A percentile compares a stretch with the other conserved stretches of the same genome.
phyloP scores from a whole-genome alignment of 23 tunicate species.

The Trididemnum miniatum region DNA sequence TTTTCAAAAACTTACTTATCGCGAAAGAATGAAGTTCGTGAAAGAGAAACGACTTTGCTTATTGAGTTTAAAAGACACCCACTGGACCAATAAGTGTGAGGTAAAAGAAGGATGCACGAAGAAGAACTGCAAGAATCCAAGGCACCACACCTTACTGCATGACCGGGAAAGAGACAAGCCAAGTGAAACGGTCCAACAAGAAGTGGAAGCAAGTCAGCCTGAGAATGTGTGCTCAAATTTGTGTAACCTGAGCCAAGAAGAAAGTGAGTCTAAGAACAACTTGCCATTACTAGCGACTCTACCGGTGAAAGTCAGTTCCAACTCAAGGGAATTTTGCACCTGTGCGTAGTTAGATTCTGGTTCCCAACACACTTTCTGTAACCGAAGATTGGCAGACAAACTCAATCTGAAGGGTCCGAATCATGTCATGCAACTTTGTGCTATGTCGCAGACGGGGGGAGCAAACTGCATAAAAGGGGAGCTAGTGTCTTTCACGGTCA shows the following conservation, averaged over 20 bases:
- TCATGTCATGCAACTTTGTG: neutral
- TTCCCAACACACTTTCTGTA: constrained; percentile 6
- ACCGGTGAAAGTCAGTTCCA: neutral
- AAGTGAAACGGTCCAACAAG: neutral
- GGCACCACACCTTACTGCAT: constrained; percentile 17
- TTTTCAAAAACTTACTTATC: neutral
- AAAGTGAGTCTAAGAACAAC: neutral
- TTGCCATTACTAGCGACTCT: neutral
- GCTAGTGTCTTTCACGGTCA: neutral
- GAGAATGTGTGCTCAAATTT: neutral
- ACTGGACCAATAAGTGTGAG: neutral
- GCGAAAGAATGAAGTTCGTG: neutral
- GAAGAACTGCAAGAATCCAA: neutral
- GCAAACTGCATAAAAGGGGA: neutral
- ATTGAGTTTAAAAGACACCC: neutral
- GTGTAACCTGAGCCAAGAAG: neutral
- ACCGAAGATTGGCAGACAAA: neutral
- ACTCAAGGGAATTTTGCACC: neutral
- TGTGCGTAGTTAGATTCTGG: constrained; percentile 21
- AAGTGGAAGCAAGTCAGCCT: neutral
- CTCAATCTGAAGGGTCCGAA: neutral
- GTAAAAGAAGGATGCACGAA: neutral
- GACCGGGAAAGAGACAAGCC: neutral
- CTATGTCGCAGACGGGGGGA: neutral
- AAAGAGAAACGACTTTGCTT: neutral